Base-by-base conservation (phyloP, 2,113 vertebrate species). In the Coregonus clupeaformis region DNA sequence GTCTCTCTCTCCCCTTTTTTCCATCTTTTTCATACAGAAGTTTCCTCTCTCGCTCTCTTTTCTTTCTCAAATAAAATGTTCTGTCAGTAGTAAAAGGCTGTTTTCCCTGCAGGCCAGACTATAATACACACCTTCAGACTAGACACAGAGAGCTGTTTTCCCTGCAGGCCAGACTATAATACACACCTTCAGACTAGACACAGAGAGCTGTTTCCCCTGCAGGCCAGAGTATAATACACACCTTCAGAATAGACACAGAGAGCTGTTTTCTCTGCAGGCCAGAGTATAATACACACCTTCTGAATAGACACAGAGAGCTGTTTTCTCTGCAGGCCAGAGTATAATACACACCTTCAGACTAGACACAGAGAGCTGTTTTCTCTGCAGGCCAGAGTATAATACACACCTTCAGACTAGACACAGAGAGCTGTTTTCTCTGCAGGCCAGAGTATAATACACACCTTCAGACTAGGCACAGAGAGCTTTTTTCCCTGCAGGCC, bases 11-110 rank as follows among this genome's bases (percentile, higher is more conserved):
- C 29, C 29, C 29, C 29, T 29, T 29, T 29, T 29, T 52, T 18
- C 68, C 11, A 6, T 71, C 16, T 78, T 89, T 86, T 60, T 60
- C 59, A 24, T 9, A 27, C 27, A 24, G 6, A 7, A 24, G 24
- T 24, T 24, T 13, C 24, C n/a, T 25, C 73, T 32, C 45, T 7
- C 5, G 3, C 22, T 52, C 18, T 85, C 81, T 82, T 72, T 77
- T 76, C 66, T 73, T 77, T 80, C 66, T 75, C 68, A 1, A 71
- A 6, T 83, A 85, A 77, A 55, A 60, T 78, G 75, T 85, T 63
- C 63, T 74, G 84, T 80, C 70, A 78, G 74, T 49, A 68, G 74
- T 13, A 62, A 49, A 69, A 78, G 57, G 69, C 69, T 78, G 80
- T 77, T 75, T 64, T 14, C 30, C 16, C 71, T 30, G 11, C 5